Conservation (phyloP, 2,888 invertebrate species). For the Podotricha telesiphe region DNA sequence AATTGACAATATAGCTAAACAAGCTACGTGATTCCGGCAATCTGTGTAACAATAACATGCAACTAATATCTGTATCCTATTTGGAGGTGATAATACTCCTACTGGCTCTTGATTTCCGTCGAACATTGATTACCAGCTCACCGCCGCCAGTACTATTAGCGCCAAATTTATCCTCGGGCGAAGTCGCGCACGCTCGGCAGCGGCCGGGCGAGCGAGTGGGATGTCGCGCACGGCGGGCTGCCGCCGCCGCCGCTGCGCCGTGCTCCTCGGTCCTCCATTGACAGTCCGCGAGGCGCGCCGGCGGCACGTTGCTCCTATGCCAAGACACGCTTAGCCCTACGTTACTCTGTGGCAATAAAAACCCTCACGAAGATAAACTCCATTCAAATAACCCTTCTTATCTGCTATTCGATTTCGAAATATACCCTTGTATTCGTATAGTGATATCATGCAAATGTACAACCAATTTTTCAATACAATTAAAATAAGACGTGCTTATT, state of each 20-base stretch:
- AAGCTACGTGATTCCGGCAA: not conserved
- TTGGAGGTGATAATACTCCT: constrained; percentile 52
- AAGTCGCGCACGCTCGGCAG: constrained; percentile 68
- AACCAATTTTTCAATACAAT: constrained; percentile 37
- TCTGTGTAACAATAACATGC: not conserved
- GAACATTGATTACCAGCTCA: constrained; percentile 79
- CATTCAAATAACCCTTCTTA: constrained; percentile 61
- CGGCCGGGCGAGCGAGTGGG: constrained; percentile 66
- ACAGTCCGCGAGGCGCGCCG: constrained; percentile 54
- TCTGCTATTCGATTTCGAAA: constrained; percentile 23
- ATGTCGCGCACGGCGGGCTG: constrained; percentile 52
- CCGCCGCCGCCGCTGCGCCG: constrained; percentile 40
- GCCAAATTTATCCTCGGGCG: constrained; percentile 81
- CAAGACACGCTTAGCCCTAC: constrained; percentile 50
- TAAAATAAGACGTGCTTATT: constrained; percentile 55
- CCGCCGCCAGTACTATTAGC: constrained; percentile 75
- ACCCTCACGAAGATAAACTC: constrained; percentile 58
- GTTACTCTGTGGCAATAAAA: constrained; percentile 54
- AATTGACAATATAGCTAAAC: not conserved
- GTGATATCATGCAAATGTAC: constrained; percentile 41
- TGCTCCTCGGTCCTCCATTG: constrained; percentile 46
- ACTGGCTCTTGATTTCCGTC: constrained; percentile 68
- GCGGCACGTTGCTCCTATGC: constrained; percentile 55
- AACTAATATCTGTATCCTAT: constrained; percentile 39
- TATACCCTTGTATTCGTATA: constrained; percentile 33